phyloP scores from a whole-genome alignment of 2,113 vertebrate genomes.

The Nicator chloris region DNA sequence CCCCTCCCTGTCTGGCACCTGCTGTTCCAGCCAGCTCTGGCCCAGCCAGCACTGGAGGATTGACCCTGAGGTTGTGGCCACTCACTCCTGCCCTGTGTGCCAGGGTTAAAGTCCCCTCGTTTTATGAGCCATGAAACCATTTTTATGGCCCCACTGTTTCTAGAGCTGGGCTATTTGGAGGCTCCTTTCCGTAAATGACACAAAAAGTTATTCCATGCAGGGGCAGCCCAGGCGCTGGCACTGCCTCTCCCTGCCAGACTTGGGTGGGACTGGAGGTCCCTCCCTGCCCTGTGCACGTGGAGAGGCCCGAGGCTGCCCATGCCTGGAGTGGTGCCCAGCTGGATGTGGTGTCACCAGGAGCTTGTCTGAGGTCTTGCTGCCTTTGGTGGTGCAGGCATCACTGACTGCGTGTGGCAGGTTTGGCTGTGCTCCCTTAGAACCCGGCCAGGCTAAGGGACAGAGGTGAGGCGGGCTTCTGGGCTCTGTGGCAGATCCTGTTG shows the following conservation, averaged over 20 bases:
- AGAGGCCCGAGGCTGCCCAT: background rate
- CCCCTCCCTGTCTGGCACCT: background rate
- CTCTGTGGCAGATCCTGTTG: fast-evolving
- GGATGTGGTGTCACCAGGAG: background rate
- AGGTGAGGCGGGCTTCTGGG: fast-evolving
- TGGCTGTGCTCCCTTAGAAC: background rate
- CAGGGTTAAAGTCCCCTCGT: background rate
- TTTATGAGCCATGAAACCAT: slow-evolving; percentile 4
- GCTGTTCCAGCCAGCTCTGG: background rate
- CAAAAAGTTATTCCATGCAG: background rate
- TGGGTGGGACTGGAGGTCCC: too few relatives aligned
- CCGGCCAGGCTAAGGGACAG: fast-evolving
- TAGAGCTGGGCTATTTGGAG: background rate
- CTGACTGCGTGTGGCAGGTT: background rate
- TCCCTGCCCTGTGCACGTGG: background rate
- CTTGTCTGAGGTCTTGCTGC: background rate
- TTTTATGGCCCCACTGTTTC: background rate
- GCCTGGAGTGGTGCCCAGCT: fast-evolving
- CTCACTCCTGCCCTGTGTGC: background rate
- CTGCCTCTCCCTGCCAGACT: background rate
- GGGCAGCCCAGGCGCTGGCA: fast-evolving
- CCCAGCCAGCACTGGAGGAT: fast-evolving
- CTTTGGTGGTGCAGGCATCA: background rate
- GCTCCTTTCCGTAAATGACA: fast-evolving
- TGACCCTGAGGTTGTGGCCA: background rate